Percentiles rank a stretch among this genome's conserved stretches.
These are phyloP conservation scores for Silurus asotus DNA, from an alignment of 2,113 vertebrate species.

Conservation along the genomic window DNA sequence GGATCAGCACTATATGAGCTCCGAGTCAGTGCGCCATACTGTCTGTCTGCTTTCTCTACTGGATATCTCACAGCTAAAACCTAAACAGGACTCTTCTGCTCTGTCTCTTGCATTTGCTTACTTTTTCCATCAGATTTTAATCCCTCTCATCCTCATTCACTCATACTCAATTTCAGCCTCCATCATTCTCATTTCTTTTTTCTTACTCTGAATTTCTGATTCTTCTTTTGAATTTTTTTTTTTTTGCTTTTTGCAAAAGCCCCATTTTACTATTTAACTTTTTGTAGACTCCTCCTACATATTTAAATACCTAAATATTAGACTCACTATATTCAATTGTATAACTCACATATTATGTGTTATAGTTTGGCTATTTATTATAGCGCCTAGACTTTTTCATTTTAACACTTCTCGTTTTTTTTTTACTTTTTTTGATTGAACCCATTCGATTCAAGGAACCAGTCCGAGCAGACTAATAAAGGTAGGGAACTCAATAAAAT, in stretches of 20 bases:
- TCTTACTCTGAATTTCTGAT: background rate
- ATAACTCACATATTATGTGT: background rate
- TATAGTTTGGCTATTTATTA: background rate
- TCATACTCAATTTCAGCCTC: conserved; percentile 10
- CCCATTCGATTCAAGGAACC: background rate
- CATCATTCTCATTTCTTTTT: background rate
- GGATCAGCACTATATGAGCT: conserved; percentile 53
- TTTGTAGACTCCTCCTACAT: background rate
- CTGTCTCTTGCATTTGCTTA: background rate
- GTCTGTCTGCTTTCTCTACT: conserved; percentile 24
- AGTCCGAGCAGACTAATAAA: background rate
- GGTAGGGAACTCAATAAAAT: background rate
- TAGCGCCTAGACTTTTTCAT: background rate
- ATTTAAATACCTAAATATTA: background rate
- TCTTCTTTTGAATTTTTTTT: background rate
- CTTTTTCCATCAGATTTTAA: conserved; percentile 29
- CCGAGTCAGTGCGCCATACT: conserved; percentile 28
- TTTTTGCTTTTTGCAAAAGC: background rate
- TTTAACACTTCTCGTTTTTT: background rate
- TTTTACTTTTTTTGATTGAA: background rate
- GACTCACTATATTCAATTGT: background rate
- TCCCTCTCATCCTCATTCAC: conserved; percentile 25
- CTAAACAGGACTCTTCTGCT: conserved; percentile 12
- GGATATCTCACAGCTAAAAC: conserved; percentile 11
- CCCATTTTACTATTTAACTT: background rate